Conservation (phyloP, 1,140 invertebrate species). For the Drosophila equinoxialis region DNA sequence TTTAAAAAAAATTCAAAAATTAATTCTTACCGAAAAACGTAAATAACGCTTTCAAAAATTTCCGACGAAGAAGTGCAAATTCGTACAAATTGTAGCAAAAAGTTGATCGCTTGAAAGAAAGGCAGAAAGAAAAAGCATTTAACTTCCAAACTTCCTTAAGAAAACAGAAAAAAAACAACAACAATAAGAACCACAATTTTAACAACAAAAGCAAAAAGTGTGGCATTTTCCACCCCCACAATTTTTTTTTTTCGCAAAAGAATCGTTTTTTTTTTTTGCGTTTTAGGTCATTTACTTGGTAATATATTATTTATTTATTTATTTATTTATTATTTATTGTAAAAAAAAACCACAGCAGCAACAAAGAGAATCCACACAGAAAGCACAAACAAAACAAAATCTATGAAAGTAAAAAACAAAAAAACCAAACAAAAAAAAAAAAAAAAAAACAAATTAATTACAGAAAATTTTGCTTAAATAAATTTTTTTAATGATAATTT, state of each 20-base stretch:
- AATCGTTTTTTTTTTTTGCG: constrained; percentile 72
- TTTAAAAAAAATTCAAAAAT: constrained; percentile 52
- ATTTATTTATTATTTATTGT: constrained; percentile 79
- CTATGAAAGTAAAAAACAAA: constrained; percentile 16
- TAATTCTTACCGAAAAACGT: constrained; percentile 52
- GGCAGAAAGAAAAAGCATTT: constrained; percentile 61
- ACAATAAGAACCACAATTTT: constrained; percentile 22
- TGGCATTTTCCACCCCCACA: not conserved
- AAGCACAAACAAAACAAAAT: not conserved
- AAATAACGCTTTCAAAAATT: constrained; percentile 39
- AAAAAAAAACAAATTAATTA: constrained; percentile 16
- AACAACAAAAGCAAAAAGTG: not conserved
- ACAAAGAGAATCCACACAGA: constrained; percentile 47
- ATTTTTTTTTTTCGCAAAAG: constrained; percentile 17
- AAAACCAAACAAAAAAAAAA: constrained; percentile 35
- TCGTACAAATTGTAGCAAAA: constrained; percentile 70
- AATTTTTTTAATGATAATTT: constrained; percentile 72
- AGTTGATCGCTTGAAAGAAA: constrained; percentile 79
- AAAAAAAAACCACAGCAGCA: constrained; percentile 52
- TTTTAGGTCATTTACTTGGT: constrained; percentile 79
- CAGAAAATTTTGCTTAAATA: constrained; percentile 74
- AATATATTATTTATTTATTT: constrained; percentile 81
- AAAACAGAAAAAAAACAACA: constrained; percentile 31
- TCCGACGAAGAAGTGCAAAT: constrained; percentile 29
- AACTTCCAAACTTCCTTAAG: not conserved